Evolutionary conservation across 2,113 vertebrate genomes (phyloP).

Genomic region (Scomber japonicus): DNA sequence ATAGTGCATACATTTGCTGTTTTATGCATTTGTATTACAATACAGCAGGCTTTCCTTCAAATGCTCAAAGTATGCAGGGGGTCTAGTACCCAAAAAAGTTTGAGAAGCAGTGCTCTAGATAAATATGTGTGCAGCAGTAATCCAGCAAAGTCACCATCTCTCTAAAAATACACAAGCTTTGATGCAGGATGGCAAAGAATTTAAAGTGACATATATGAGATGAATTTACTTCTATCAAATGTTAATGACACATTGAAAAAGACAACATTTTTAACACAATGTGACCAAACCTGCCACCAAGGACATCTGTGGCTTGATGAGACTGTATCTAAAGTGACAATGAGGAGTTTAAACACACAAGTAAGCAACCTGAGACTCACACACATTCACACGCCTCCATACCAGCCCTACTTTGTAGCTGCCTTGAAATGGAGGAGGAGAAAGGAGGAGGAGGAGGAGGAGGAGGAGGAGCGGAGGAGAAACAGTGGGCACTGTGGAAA

Average conservation of each 20-base stretch:
- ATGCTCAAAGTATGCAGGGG: too few species aligned
- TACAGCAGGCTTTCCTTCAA: too few species aligned
- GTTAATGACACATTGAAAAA: slow-evolving; percentile 1
- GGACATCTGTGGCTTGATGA: slow-evolving; percentile 18
- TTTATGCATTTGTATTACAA: too few species aligned
- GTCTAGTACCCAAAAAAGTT: too few species aligned
- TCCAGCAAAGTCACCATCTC: neutral
- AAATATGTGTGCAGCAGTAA: slow-evolving; percentile 18
- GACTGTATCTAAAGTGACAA: slow-evolving; percentile 16
- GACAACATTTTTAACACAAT: slow-evolving; percentile 1
- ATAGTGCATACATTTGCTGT: too few species aligned
- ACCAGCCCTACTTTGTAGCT: slow-evolving; percentile 4
- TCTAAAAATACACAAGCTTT: slow-evolving; percentile 3
- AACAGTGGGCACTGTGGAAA: slow-evolving; percentile 31
- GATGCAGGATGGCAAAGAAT: neutral
- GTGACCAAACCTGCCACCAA: slow-evolving; percentile 16
- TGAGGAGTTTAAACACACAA: slow-evolving; percentile 21
- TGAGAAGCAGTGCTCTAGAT: too few species aligned
- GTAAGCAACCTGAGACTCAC: slow-evolving; percentile 12
- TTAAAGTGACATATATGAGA: neutral
- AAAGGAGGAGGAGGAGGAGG: neutral
- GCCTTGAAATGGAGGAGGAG: slow-evolving; percentile 19
- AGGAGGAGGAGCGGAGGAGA: neutral
- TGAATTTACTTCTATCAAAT: neutral
- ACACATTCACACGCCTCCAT: neutral